Percentiles rank a stretch among this genome's conserved stretches.
These are phyloP conservation scores for Liasis olivaceus DNA, from an alignment of 2,797 vertebrate species.

Conservation along the genomic window DNA sequence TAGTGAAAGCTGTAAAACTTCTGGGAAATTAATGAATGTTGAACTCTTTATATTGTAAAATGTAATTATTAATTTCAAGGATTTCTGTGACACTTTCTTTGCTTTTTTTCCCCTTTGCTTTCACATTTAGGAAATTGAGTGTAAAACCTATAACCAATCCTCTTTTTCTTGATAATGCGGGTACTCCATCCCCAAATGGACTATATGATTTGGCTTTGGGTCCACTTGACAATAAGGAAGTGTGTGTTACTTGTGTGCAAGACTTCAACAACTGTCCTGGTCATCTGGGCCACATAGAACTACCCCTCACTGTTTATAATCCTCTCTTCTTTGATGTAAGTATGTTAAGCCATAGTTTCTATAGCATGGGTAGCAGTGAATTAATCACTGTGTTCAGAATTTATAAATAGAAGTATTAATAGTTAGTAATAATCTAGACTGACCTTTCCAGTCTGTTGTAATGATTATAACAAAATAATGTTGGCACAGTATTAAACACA, in stretches of 20 bases:
- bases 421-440: background rate
- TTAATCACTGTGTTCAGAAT: background rate
- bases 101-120: background rate
- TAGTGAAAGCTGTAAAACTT: background rate
- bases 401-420: background rate
- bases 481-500: background rate
- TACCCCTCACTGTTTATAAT: constrained; percentile 92
- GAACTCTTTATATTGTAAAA: background rate
- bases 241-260: constrained; percentile 91
- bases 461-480: background rate
- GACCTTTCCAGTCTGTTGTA: background rate
- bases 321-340: constrained; percentile 94
- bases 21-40: background rate
- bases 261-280: constrained; percentile 89
- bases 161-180: constrained; percentile 85
- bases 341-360: constrained; percentile 11
- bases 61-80: background rate
- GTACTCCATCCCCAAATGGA: constrained; percentile 85
- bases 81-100: background rate
- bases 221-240: constrained; percentile 88
- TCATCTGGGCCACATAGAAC: constrained; percentile 90
- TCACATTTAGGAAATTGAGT: constrained; percentile 84
- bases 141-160: constrained; percentile 88
- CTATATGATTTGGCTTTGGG: constrained; percentile 92
- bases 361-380: background rate